Evolutionary conservation across 2,888 invertebrate genomes (phyloP), one percentile per base, ranked within the genome.

Genomic region (Aleiodes alternator): DNA sequence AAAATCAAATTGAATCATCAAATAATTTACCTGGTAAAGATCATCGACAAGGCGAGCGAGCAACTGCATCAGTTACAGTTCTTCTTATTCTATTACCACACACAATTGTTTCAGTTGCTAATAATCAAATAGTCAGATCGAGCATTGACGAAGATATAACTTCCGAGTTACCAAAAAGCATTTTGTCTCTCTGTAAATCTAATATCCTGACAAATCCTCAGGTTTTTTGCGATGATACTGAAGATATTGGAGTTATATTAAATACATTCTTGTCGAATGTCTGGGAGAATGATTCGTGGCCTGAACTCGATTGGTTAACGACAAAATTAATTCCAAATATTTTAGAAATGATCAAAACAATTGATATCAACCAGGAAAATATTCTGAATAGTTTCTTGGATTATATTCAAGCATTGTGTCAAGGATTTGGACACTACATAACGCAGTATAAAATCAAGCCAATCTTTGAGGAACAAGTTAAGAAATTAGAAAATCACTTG

Each of bases 231-330:
- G 91, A 92, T 31, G 91, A 91, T 78, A 90, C 91, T 7, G 90
- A 92, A 66, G 90, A 92, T 29, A 91, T 94, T 80, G 91, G 91
- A 70, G 88, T 92, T 81, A 89, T 94, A 72, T 86, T 93, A 59
- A 91, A 91, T 70, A 91, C 93, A 68, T 94, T 94, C 79, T 85
- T 88, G 61, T 77, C 81, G 11, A 84, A 84, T 50, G 80, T 84
- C 0, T 89, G 88, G 89, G 85, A 87, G 57, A 84, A 82, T 64
- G 92, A 92, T 78, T 92, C 92, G 81, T 96, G 96, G 96, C 87
- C 92, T 11, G 94, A 94, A 86, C 90, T 95, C 78, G 92, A 93
- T 75, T 96, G 95, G 94, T 90, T 94, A 84, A 90, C 92, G 14
- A 90, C 91, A 84, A 91, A 91, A 86, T 90, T 92, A 82, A 85